phyloP scores from a whole-genome alignment of 2,888 invertebrate species.

The Apamea monoglypha region DNA sequence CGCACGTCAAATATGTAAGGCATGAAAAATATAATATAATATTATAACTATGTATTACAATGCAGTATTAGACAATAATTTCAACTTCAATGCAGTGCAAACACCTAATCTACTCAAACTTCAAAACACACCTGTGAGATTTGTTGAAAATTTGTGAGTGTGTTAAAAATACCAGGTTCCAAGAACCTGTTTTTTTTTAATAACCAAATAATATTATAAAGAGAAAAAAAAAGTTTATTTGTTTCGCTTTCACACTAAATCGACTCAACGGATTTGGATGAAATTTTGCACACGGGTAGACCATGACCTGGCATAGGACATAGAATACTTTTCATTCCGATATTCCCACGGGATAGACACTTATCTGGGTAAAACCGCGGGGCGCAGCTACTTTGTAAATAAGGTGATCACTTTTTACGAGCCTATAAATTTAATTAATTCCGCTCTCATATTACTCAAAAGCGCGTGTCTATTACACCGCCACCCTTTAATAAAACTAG shows the following conservation, averaged over 20 bases:
- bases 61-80: background rate
- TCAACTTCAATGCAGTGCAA: background rate
- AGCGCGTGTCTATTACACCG: conserved; percentile 79
- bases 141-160: no score
- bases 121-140: background rate
- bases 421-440: conserved; percentile 52
- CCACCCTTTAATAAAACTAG: conserved; percentile 82
- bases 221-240: background rate
- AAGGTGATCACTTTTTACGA: conserved; percentile 21
- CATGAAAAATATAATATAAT: no score
- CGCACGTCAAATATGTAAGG: background rate
- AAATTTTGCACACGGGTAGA: background rate
- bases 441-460: conserved; percentile 62
- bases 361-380: background rate
- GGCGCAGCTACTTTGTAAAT: background rate
- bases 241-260: background rate
- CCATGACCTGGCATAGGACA: background rate
- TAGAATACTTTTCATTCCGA: background rate
- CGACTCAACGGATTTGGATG: background rate
- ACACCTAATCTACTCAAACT: background rate
- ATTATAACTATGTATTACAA: no score
- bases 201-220: no score
- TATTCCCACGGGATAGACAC: no score
- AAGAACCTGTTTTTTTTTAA: background rate
- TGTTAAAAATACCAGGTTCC: background rate